A percentile compares a stretch with the other conserved stretches of the same genome.
Conservation (phyloP, 2,888 invertebrate genomes). For the Parnassius mnemosyne region DNA sequence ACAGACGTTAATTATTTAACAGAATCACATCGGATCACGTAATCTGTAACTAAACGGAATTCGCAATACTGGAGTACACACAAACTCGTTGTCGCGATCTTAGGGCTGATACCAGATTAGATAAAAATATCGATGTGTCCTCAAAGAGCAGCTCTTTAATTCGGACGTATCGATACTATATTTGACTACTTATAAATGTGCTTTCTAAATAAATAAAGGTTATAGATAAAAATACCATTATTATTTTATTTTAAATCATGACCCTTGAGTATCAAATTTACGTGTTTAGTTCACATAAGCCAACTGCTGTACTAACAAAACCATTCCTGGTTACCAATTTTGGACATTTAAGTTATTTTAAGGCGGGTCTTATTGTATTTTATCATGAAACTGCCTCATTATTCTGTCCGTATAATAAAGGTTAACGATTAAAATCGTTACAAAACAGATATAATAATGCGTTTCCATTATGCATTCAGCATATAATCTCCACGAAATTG, state of each 20-base stretch:
- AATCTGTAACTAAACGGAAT: too few relatives aligned
- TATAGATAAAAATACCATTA: too few relatives aligned
- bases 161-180: too few relatives aligned
- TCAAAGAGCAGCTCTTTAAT: too few relatives aligned
- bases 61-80: too few relatives aligned
- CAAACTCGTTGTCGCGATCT: too few relatives aligned
- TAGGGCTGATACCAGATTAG: too few relatives aligned
- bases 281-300: background rate
- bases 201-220: too few relatives aligned
- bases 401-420: slow-evolving; percentile 25
- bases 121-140: too few relatives aligned
- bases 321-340: slow-evolving; percentile 8
- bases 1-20: too few relatives aligned
- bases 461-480: slow-evolving; percentile 67
- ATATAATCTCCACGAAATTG: slow-evolving; percentile 73
- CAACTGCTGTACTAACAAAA: slow-evolving; percentile 1
- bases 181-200: too few relatives aligned
- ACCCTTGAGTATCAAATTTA: background rate
- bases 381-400: slow-evolving; percentile 15
- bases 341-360: slow-evolving; percentile 8
- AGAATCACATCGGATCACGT: too few relatives aligned
- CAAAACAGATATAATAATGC: slow-evolving; percentile 48
- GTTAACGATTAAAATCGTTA: slow-evolving; percentile 30
- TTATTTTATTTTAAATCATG: background rate
- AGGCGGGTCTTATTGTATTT: slow-evolving; percentile 2